Percentiles rank a stretch among this genome's conserved stretches.
Conservation (phyloP, 1,140 invertebrate genomes). For the Leptopilina boulardi region DNA sequence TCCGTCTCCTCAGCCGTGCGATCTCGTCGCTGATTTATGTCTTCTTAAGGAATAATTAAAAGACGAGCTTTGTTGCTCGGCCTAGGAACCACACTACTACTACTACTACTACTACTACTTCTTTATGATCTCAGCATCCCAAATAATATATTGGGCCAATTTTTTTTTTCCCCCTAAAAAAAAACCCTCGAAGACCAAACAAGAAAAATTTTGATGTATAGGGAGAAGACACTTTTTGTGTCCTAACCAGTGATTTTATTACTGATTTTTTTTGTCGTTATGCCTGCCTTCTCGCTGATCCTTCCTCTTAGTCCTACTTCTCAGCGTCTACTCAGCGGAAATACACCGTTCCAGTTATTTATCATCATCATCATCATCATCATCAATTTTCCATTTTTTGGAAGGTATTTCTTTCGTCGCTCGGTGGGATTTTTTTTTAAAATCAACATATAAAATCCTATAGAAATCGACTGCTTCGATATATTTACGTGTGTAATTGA, state of each 20-base stretch:
- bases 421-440: conserved; percentile 7
- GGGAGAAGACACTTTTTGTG: not conserved
- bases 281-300: not conserved
- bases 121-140: conserved; percentile 33
- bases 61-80: conserved; percentile 13
- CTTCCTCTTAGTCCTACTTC: conserved; percentile 7
- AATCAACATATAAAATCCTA: conserved; percentile 16
- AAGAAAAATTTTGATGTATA: not conserved
- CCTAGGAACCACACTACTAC: too few relatives aligned
- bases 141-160: not conserved
- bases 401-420: conserved; percentile 1
- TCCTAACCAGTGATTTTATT: conserved; percentile 20
- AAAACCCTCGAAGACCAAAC: conserved; percentile 24
- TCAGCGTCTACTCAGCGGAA: not conserved
- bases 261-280: not conserved
- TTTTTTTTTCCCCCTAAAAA: not conserved
- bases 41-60: not conserved
- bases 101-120: too few relatives aligned
- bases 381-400: not conserved
- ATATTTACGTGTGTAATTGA: conserved; percentile 47
- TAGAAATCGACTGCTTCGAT: conserved; percentile 48
- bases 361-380: not conserved
- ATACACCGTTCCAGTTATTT: not conserved
- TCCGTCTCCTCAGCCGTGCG: conserved; percentile 26
- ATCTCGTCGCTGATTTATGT: conserved; percentile 10